These are phyloP conservation scores for Tridacna gigas DNA, from an alignment of 2,888 invertebrate species.

Conservation along the genomic window DNA sequence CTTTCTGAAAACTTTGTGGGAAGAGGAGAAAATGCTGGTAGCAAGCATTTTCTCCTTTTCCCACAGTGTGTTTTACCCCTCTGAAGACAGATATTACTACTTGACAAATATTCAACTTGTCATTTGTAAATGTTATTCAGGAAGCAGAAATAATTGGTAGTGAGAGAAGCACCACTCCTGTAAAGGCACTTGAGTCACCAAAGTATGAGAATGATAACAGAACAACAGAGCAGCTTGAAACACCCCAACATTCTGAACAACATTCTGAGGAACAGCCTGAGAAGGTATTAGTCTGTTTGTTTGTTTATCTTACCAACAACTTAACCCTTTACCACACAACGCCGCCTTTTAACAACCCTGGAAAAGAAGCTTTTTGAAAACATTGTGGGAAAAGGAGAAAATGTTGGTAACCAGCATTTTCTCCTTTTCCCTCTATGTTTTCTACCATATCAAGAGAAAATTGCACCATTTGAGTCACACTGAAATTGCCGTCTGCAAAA, in stretches of 20 bases:
- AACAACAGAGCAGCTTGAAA: constrained; percentile 41
- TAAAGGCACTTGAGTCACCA: constrained; percentile 55
- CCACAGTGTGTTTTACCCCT: not conserved
- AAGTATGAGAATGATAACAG: constrained; percentile 56
- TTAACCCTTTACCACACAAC: not conserved
- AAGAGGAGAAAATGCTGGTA: too few species aligned
- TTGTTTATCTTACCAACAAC: not conserved
- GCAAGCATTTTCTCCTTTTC: not conserved
- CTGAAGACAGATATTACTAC: not conserved
- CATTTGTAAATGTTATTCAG: constrained; percentile 2
- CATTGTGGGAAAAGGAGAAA: too few species aligned
- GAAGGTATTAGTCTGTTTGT: constrained; percentile 26
- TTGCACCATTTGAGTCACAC: too few species aligned
- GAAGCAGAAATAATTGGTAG: constrained; percentile 57
- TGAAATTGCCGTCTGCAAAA: too few species aligned
- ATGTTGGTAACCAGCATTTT: too few species aligned
- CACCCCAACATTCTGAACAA: constrained; percentile 43
- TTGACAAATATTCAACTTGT: too few species aligned
- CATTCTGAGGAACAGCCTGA: constrained; percentile 47
- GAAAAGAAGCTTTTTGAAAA: too few species aligned
- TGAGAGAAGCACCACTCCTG: constrained; percentile 46
- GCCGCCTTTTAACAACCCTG: too few species aligned
- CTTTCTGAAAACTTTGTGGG: too few species aligned
- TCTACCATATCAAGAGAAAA: too few species aligned
- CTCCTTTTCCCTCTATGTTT: too few species aligned